Evolutionary conservation across 2,113 vertebrate species (phyloP).

Genomic region (Vulpes vulpes): DNA sequence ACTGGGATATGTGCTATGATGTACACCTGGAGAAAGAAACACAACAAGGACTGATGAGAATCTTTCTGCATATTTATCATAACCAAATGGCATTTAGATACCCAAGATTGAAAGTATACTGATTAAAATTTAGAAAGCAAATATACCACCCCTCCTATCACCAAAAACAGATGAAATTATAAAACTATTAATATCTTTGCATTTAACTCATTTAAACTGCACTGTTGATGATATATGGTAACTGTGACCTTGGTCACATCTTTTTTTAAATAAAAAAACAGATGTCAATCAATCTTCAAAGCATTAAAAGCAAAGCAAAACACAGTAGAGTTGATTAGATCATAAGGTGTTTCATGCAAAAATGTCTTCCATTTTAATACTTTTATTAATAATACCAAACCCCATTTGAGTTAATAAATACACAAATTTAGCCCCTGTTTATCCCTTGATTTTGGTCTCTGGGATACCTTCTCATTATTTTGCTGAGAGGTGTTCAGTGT

Average conservation of each 20-base stretch:
- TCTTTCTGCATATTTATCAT: background rate
- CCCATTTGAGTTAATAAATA: background rate
- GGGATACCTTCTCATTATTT: constrained; percentile 90
- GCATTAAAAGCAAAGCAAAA: constrained; percentile 19
- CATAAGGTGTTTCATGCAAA: background rate
- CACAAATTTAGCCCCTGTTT: background rate
- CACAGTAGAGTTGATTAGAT: background rate
- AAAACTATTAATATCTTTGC: background rate
- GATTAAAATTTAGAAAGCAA: constrained; percentile 50
- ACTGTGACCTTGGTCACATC: background rate
- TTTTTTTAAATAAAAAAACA: background rate
- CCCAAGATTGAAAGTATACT: background rate
- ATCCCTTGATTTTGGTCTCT: background rate
- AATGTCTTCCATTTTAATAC: constrained; percentile 22
- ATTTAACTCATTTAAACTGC: background rate
- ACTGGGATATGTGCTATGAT: constrained; percentile 95
- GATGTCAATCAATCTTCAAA: background rate
- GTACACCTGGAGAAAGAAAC: constrained; percentile 90
- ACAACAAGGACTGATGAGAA: background rate
- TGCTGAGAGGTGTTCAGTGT: constrained; percentile 87
- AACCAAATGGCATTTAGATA: background rate
- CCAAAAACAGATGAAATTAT: background rate
- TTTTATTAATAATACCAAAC: background rate
- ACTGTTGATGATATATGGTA: background rate
- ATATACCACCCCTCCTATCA: background rate